These are phyloP conservation scores for Cyclura pinguis DNA, from an alignment of 2,797 vertebrate genomes.

Conservation along the genomic window DNA sequence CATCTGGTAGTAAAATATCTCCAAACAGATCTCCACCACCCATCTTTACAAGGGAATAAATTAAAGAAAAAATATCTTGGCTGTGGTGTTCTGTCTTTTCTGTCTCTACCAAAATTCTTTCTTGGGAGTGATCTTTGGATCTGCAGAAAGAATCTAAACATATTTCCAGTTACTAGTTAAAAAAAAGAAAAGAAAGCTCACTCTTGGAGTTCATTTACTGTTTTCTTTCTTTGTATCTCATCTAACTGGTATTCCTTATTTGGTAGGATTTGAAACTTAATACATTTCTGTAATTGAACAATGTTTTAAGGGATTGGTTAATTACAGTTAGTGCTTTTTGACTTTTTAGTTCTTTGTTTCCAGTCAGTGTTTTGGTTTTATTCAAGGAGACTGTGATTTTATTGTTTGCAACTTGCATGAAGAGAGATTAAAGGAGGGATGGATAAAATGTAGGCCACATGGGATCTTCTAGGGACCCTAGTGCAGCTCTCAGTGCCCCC, in stretches of 20 bases:
- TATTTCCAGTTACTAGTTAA: neutral
- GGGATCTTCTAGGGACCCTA: too few relatives aligned
- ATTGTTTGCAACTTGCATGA: neutral
- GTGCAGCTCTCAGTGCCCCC: too few relatives aligned
- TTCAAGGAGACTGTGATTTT: neutral
- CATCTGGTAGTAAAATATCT: conserved; percentile 35
- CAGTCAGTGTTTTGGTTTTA: neutral
- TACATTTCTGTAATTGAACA: neutral
- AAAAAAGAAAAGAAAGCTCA: neutral
- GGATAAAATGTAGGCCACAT: too few relatives aligned
- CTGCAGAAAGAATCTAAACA: conserved; percentile 15
- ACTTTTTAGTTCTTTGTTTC: neutral
- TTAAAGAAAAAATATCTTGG: conserved; percentile 19
- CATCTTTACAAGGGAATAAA: neutral
- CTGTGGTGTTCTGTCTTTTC: neutral
- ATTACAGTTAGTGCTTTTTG: neutral
- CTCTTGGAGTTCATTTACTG: neutral
- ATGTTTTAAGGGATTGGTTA: neutral
- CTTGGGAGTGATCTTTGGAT: conserved; percentile 30
- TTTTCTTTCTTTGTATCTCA: neutral
- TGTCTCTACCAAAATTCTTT: neutral
- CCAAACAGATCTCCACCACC: neutral
- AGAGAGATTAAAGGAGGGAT: neutral
- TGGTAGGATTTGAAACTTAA: conserved; percentile 10
- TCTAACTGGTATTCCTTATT: conserved; percentile 9